A percentile compares a stretch with the other conserved stretches of the same genome.
Evolutionary conservation across 2,888 invertebrate genomes (phyloP).

Genomic region (Venusia cambrica): DNA sequence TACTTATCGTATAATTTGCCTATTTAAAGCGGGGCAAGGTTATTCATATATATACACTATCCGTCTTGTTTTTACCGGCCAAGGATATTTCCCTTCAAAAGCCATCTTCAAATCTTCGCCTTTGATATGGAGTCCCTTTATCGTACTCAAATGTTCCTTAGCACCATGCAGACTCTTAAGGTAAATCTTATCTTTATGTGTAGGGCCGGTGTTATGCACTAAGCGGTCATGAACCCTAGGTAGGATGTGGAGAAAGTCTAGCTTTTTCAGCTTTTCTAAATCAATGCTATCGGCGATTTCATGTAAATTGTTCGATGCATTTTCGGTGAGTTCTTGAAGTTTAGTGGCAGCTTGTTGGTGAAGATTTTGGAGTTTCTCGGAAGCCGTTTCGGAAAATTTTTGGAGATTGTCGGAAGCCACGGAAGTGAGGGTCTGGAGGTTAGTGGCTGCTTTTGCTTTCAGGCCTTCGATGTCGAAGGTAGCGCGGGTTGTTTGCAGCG

Average conservation of each 20-base stretch:
- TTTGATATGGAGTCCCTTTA: conserved; percentile 23
- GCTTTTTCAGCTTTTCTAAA: conserved; percentile 43
- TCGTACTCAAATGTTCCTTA: conserved; percentile 24
- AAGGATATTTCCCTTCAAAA: conserved; percentile 35
- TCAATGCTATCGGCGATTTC: conserved; percentile 37
- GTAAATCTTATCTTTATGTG: conserved; percentile 27
- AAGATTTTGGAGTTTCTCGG: conserved; percentile 34
- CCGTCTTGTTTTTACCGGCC: conserved; percentile 35
- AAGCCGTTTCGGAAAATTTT: conserved; percentile 36
- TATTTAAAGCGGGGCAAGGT: too few relatives aligned
- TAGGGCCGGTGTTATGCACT: conserved; percentile 28
- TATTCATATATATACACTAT: conserved; percentile 29
- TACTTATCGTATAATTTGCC: too few relatives aligned
- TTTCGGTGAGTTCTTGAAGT: conserved; percentile 40
- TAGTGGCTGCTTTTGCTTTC: conserved; percentile 46
- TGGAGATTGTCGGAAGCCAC: conserved; percentile 42
- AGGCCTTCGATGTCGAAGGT: conserved; percentile 53
- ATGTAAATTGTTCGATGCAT: conserved; percentile 25
- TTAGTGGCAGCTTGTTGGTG: conserved; percentile 35
- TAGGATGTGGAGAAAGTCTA: conserved; percentile 45
- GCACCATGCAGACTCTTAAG: conserved; percentile 5
- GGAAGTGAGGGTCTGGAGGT: conserved; percentile 36
- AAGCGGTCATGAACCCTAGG: conserved; percentile 39
- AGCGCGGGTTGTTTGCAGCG: conserved; percentile 43
- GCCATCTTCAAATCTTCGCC: conserved; percentile 31